Conservation (phyloP, 2,113 vertebrate species). For the Suricata suricatta region DNA sequence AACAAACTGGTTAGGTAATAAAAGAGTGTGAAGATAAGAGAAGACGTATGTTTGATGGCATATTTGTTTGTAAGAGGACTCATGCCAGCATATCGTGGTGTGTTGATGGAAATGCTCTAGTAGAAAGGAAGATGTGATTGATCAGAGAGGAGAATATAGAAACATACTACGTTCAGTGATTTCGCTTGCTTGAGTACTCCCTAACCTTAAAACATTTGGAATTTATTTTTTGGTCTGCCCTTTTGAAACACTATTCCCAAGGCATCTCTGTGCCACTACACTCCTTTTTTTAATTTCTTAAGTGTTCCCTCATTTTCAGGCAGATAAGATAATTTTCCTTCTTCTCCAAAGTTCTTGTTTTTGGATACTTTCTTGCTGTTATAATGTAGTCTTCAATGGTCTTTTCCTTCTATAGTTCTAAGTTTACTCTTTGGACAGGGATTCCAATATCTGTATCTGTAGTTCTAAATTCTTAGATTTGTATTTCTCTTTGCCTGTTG, state of each 20-base stretch:
- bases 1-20: not conserved
- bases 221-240: constrained; percentile 15
- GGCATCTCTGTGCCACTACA: not conserved
- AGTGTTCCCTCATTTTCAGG: not conserved
- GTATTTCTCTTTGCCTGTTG: not conserved
- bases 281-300: not conserved
- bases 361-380: constrained; percentile 15
- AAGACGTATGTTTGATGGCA: not conserved
- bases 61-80: not conserved
- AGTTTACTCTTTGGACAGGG: not conserved
- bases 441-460: not conserved
- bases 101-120: not conserved
- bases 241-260: not conserved
- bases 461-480: not conserved
- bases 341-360: not conserved
- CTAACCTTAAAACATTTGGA: not conserved
- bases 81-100: not conserved
- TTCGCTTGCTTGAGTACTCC: not conserved
- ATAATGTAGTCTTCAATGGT: not conserved
- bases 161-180: not conserved
- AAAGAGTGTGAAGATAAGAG: not conserved
- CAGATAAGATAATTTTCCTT: not conserved
- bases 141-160: not conserved
- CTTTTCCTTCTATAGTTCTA: not conserved
- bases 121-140: not conserved